Conservation (phyloP, 2,888 invertebrate genomes). For the Catocala nupta region DNA sequence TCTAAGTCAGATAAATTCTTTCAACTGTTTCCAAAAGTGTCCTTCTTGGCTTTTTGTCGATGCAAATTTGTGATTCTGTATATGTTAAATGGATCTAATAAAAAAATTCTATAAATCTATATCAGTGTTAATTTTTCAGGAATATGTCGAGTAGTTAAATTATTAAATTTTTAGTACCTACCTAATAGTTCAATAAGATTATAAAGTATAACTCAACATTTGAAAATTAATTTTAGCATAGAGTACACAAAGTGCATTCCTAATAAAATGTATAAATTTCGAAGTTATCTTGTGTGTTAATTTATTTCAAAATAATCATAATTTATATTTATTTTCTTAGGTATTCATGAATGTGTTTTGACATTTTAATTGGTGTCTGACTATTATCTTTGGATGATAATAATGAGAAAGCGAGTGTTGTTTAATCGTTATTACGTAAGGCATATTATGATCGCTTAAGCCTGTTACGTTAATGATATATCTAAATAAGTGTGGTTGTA, state of each 20-base stretch:
- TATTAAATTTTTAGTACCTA: no score
- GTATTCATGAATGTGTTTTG: constrained; percentile 25
- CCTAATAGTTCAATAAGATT: no score
- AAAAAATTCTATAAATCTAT: not conserved
- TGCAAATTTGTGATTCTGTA: not conserved
- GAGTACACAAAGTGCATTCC: constrained; percentile 16
- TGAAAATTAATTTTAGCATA: not conserved
- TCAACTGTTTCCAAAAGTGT: constrained; percentile 32
- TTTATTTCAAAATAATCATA: not conserved
- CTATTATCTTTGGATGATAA: constrained; percentile 43
- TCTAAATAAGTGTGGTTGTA: constrained; percentile 2
- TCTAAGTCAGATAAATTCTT: constrained; percentile 7
- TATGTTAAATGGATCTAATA: no score
- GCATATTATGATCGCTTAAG: constrained; percentile 35
- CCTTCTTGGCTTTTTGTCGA: constrained; percentile 30
- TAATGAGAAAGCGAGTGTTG: constrained; percentile 55
- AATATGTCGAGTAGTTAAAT: no score
- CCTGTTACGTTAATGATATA: constrained; percentile 35
- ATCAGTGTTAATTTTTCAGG: constrained; percentile 5
- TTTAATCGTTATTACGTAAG: constrained; percentile 53
- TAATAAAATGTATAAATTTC: not conserved
- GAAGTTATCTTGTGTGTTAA: not conserved
- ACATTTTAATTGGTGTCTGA: constrained; percentile 41
- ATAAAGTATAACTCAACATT: not conserved
- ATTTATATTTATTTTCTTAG: not conserved